Conservation (phyloP, 92 coral and sea anemone genomes). For the Chrysogorgia sp. region DNA sequence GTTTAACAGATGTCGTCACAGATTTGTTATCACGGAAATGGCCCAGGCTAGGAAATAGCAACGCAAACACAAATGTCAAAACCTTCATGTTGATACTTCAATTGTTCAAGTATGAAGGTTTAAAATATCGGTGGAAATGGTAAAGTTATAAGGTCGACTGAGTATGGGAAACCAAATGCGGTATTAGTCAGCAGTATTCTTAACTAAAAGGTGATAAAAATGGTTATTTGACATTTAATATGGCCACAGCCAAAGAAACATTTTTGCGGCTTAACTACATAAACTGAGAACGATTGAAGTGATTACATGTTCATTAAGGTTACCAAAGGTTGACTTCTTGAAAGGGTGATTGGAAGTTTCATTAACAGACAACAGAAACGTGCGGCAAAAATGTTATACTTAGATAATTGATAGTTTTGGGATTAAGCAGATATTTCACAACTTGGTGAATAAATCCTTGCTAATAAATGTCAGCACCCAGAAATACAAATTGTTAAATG, state of each 20-base stretch:
- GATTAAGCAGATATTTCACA: neutral
- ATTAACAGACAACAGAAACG: conserved; percentile 2
- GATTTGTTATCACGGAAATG: neutral
- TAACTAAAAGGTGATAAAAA: neutral
- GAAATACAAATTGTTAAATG: neutral
- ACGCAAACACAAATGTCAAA: neutral
- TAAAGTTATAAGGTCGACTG: neutral
- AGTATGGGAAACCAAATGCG: neutral
- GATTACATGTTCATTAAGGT: neutral
- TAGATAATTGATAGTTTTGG: neutral
- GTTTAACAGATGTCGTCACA: neutral
- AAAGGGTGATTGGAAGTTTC: neutral
- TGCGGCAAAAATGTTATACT: neutral
- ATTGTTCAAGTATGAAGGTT: no score
- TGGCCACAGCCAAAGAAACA: neutral
- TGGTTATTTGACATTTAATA: neutral
- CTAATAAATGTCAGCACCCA: conserved; percentile 39
- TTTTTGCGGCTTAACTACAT: neutral
- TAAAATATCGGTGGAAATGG: no score
- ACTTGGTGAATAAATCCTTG: neutral
- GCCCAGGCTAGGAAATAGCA: neutral
- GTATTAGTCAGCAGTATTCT: neutral
- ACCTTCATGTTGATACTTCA: no score
- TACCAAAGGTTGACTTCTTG: neutral
- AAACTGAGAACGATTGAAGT: neutral